Evolutionary conservation across 2,797 vertebrate species (phyloP).

Genomic region (Pseudochromis fuscus): DNA sequence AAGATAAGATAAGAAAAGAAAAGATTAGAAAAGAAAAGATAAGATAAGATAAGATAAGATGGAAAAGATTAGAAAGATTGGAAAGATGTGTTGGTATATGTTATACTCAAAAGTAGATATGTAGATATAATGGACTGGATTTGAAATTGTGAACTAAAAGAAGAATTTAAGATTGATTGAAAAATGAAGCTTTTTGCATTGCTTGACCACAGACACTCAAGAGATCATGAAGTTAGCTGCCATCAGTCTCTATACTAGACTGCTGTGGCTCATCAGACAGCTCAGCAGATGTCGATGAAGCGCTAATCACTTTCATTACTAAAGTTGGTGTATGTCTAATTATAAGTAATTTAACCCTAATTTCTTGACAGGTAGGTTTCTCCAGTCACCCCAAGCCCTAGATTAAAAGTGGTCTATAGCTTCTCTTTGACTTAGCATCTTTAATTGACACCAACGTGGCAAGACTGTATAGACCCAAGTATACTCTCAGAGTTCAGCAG

Average conservation of each 20-base stretch:
- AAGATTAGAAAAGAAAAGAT: too few species aligned
- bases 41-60: too few species aligned
- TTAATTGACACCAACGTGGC: constrained; percentile 7
- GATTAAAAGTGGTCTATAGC: background rate
- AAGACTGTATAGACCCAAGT: background rate
- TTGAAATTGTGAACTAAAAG: constrained; percentile 13
- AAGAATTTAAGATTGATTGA: background rate
- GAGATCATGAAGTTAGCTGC: background rate
- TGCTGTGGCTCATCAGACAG: constrained; percentile 12
- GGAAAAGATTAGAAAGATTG: too few species aligned
- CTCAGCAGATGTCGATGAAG: constrained; percentile 21
- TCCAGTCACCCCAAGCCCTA: constrained; percentile 1
- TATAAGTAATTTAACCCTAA: background rate
- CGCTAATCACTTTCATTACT: background rate
- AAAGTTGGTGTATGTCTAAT: constrained; percentile 13
- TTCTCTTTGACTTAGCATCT: constrained; percentile 1
- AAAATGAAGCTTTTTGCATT: background rate
- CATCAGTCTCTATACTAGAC: constrained; percentile 1
- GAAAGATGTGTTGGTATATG: too few species aligned
- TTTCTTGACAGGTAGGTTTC: background rate
- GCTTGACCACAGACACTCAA: background rate
- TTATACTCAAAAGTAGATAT: too few species aligned
- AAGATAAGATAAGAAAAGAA: too few species aligned
- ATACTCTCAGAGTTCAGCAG: constrained; percentile 1
- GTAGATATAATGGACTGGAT: constrained; percentile 1